Percentiles rank a stretch among this genome's conserved stretches.
phyloP scores from a whole-genome alignment of 2,797 vertebrate genomes.

The Erithacus rubecula region DNA sequence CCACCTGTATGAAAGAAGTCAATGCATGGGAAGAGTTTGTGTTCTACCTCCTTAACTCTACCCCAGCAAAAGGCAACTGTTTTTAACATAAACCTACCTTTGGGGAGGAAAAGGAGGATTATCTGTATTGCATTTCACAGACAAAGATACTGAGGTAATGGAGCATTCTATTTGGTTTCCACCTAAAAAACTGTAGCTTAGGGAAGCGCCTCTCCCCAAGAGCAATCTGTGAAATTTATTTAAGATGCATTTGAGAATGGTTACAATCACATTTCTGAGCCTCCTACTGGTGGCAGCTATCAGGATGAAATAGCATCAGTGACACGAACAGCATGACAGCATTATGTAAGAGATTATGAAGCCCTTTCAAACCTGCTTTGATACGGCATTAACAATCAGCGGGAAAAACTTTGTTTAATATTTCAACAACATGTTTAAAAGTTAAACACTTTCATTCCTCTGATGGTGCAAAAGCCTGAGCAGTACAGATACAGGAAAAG shows the following conservation, averaged over 20 bases:
- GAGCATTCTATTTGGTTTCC: not conserved
- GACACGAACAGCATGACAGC: slow-evolving; percentile 49
- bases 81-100: not conserved
- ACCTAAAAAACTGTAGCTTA: not conserved
- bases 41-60: not conserved
- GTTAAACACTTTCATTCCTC: slow-evolving; percentile 42
- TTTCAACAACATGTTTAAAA: slow-evolving; percentile 59
- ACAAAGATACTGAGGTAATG: not conserved
- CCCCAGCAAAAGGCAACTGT: not conserved
- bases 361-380: slow-evolving; percentile 45
- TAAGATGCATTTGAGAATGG: slow-evolving; percentile 26
- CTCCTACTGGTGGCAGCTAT: slow-evolving; percentile 21
- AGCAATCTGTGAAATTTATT: slow-evolving; percentile 8
- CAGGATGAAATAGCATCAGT: slow-evolving; percentile 45
- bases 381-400: slow-evolving; percentile 43
- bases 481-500: not conserved
- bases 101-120: not conserved
- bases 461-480: slow-evolving; percentile 3
- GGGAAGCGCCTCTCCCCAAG: not conserved
- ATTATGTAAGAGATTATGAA: slow-evolving; percentile 60
- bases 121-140: not conserved
- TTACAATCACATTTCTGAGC: slow-evolving; percentile 34
- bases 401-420: slow-evolving; percentile 46
- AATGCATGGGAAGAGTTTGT: not conserved
- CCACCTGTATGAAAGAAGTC: not conserved